Evolutionary conservation across 2,113 vertebrate species (phyloP).

Genomic region (Phylloscopus trochiloides): DNA sequence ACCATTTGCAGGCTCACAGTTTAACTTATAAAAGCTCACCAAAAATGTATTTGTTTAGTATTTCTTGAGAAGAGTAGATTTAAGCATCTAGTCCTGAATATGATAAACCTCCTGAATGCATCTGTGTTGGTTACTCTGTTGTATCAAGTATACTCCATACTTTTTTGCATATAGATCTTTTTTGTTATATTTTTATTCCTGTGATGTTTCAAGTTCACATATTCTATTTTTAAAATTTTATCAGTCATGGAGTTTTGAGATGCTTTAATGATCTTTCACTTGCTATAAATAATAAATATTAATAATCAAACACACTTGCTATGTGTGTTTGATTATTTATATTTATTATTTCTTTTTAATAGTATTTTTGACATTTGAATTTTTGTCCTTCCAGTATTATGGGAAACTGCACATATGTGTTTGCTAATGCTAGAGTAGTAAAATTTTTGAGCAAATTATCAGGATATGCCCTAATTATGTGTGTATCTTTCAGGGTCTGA

Average conservation of each 20-base stretch:
- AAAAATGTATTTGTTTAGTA: neutral
- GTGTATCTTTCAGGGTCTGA: slow-evolving; percentile 63
- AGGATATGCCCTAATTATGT: neutral
- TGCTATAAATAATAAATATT: neutral
- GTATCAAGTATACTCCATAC: too few species aligned
- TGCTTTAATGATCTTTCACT: neutral
- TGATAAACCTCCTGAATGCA: neutral
- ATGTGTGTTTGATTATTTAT: neutral
- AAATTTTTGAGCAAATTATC: neutral
- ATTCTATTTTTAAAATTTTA: neutral
- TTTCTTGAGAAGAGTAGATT: neutral
- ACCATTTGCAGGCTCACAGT: neutral
- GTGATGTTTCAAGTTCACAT: neutral
- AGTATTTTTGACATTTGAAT: neutral
- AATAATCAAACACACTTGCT: neutral
- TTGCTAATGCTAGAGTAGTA: neutral
- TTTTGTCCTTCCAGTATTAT: neutral
- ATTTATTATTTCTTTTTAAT: neutral
- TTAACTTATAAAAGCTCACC: neutral
- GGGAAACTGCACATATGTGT: neutral
- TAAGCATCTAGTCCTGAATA: neutral
- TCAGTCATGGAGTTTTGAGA: neutral
- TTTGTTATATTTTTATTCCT: neutral
- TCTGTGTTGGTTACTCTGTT: neutral
- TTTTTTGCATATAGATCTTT: neutral